A percentile compares a stretch with the other conserved stretches of the same genome.
phyloP scores from a whole-genome alignment of 2,888 invertebrate species.

The Hydropsyche betteni region DNA sequence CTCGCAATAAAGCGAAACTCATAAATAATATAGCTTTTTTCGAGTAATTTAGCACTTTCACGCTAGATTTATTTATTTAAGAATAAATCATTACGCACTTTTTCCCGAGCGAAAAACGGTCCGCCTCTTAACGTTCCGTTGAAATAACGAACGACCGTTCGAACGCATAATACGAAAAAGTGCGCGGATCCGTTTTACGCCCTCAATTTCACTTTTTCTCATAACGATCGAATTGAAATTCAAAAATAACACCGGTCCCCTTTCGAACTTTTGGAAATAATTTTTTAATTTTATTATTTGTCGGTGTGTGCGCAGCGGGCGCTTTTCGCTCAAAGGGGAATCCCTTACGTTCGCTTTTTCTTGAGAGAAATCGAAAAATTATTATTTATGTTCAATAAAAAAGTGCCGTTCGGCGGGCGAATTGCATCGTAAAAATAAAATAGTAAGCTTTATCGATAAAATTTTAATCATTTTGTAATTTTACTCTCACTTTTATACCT shows the following conservation, averaged over 20 bases:
- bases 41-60: slow-evolving; percentile 25
- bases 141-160: no score
- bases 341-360: slow-evolving; percentile 5
- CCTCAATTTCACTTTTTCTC: no score
- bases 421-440: slow-evolving; percentile 21
- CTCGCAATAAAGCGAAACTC: neutral
- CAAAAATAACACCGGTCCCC: no score
- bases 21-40: slow-evolving; percentile 21
- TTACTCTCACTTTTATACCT: neutral
- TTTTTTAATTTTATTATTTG: no score
- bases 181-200: no score
- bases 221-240: no score
- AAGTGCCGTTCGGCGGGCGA: neutral
- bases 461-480: slow-evolving; percentile 9
- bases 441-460: slow-evolving; percentile 25
- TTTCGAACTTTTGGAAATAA: no score
- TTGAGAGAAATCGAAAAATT: slow-evolving; percentile 5
- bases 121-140: no score
- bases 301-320: neutral
- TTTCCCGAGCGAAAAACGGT: neutral
- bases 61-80: slow-evolving; percentile 23
- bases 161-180: no score
- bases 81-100: slow-evolving; percentile 16
- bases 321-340: neutral
- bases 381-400: slow-evolving; percentile 20